phyloP scores from a whole-genome alignment of 2,797 vertebrate species.

The Odontamblyopus lacepedii region DNA sequence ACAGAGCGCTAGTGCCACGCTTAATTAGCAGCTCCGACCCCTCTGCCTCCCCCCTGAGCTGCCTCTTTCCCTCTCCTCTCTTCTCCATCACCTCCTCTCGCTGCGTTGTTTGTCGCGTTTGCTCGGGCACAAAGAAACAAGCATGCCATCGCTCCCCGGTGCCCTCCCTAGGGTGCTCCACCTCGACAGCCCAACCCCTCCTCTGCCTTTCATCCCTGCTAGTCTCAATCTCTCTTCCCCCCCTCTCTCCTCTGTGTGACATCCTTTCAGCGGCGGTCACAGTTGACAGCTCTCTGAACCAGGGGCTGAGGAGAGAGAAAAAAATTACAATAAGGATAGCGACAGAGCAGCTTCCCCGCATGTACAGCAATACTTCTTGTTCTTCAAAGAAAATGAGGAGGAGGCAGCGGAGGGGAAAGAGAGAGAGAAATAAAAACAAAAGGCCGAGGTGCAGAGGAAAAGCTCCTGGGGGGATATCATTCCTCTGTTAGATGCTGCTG shows the following conservation, averaged over 20 bases:
- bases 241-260: conserved; percentile 45
- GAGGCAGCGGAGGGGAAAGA: conserved; percentile 25
- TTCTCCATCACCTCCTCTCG: conserved; percentile 62
- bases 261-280: conserved; percentile 71
- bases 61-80: conserved; percentile 58
- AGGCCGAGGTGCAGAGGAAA: conserved; percentile 43
- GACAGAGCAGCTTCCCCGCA: conserved; percentile 62
- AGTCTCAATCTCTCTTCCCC: conserved; percentile 33
- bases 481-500: conserved; percentile 40
- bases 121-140: conserved; percentile 69
- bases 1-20: conserved; percentile 49
- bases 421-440: conserved; percentile 51
- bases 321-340: conserved; percentile 53
- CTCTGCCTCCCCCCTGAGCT: conserved; percentile 45
- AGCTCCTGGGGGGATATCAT: conserved; percentile 54
- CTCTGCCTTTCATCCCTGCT: conserved; percentile 47
- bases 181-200: conserved; percentile 41
- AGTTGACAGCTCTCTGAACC: conserved; percentile 70
- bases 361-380: conserved; percentile 70
- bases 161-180: conserved; percentile 63
- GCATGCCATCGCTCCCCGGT: conserved; percentile 61
- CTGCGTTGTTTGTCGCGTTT: conserved; percentile 54
- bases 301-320: conserved; percentile 21
- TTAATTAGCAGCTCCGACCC: conserved; percentile 66
- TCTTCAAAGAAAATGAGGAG: conserved; percentile 59